phyloP scores from a whole-genome alignment of 2,797 vertebrate species.

The Mus spretus region DNA sequence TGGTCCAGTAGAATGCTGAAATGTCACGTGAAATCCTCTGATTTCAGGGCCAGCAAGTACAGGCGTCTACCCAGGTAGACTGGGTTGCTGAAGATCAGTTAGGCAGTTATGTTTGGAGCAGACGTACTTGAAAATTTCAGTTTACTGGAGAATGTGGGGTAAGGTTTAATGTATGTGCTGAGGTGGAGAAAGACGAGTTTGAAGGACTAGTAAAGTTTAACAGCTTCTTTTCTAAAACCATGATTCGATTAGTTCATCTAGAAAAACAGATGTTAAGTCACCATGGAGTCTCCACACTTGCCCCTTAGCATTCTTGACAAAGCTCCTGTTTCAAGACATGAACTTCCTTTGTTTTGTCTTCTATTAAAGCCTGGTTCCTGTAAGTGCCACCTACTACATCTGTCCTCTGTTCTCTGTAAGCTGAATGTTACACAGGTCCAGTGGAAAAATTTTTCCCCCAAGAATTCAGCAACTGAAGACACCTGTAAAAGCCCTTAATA shows the following conservation, averaged over 20 bases:
- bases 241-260: slow-evolving; percentile 56
- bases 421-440: background rate
- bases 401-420: slow-evolving; percentile 13
- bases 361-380: slow-evolving; percentile 22
- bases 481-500: slow-evolving; percentile 6
- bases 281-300: background rate
- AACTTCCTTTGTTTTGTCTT: slow-evolving; percentile 67
- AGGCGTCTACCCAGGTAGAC: background rate
- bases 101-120: slow-evolving; percentile 38
- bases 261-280: slow-evolving; percentile 23
- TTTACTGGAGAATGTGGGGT: background rate
- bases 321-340: slow-evolving; percentile 38
- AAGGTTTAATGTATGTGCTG: background rate
- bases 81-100: slow-evolving; percentile 35
- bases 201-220: slow-evolving; percentile 53
- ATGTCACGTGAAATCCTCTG: slow-evolving; percentile 37
- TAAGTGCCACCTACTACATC: background rate
- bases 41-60: background rate
- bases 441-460: background rate
- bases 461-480: slow-evolving; percentile 29
- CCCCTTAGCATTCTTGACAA: slow-evolving; percentile 37
- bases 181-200: background rate
- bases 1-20: slow-evolving; percentile 10
- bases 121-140: background rate
- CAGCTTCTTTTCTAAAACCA: slow-evolving; percentile 44